phyloP scores from a whole-genome alignment of 2,888 invertebrate species.

The Pyralis farinalis region DNA sequence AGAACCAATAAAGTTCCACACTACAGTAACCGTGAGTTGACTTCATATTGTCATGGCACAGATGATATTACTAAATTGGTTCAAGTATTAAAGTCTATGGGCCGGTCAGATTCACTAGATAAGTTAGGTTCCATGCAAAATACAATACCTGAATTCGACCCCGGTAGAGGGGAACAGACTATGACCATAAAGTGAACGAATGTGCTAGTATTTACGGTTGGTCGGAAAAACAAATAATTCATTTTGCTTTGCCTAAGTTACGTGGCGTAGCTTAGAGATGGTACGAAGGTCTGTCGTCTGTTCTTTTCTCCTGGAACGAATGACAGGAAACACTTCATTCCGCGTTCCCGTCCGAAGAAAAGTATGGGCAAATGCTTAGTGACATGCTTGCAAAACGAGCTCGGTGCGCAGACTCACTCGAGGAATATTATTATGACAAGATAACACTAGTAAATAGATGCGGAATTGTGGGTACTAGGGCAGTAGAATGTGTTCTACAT shows the following conservation, averaged over 20 bases:
- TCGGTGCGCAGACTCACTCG: neutral
- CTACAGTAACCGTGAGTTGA: no score
- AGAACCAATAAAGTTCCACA: no score
- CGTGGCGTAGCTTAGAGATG: conserved; percentile 11
- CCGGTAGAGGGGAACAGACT: neutral
- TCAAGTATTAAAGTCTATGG: no score
- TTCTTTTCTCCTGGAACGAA: conserved; percentile 12
- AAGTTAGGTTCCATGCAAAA: neutral
- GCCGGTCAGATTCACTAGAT: no score
- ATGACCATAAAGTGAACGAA: conserved; percentile 11
- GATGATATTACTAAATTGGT: no score
- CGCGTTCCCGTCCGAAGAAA: neutral
- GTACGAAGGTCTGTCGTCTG: conserved; percentile 13
- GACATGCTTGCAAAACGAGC: neutral
- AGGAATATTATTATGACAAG: conserved; percentile 6
- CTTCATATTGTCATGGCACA: no score
- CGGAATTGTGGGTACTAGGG: conserved; percentile 7
- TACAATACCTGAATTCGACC: conserved; percentile 7
- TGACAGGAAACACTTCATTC: neutral
- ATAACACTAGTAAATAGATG: neutral
- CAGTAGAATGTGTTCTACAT: conserved; percentile 14
- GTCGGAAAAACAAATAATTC: conserved; percentile 12
- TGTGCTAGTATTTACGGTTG: conserved; percentile 12
- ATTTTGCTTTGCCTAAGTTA: conserved; percentile 15
- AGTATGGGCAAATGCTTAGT: neutral